These are phyloP conservation scores for Alcedo atthis DNA, from an alignment of 2,797 vertebrate genomes.

Conservation along the genomic window DNA sequence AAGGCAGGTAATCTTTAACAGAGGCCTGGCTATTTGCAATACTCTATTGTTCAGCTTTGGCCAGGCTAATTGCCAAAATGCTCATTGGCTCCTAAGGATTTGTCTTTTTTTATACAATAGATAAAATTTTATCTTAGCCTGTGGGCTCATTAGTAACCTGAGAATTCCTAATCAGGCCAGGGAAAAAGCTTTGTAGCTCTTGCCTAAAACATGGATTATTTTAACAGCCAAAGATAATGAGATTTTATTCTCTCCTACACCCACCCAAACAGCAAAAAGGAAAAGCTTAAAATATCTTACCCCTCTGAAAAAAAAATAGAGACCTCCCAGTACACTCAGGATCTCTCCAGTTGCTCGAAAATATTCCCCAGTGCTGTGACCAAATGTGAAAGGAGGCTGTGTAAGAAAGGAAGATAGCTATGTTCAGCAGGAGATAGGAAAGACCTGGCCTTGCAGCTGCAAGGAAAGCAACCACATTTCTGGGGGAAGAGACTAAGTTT, in stretches of 20 bases:
- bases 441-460: neutral
- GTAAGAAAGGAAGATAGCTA: constrained; percentile 6
- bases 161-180: neutral
- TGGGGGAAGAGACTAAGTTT: neutral
- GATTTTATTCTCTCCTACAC: neutral
- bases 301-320: constrained; percentile 89
- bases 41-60: neutral
- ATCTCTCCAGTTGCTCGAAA: constrained; percentile 85
- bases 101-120: neutral
- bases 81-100: neutral
- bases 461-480: neutral
- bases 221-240: neutral
- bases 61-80: neutral
- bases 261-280: neutral
- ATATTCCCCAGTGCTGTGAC: constrained; percentile 69
- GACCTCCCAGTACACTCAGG: constrained; percentile 80
- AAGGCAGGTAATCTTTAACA: neutral
- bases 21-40: neutral
- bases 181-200: neutral
- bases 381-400: constrained; percentile 81
- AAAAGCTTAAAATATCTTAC: constrained; percentile 76
- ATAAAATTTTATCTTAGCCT: neutral
- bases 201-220: neutral
- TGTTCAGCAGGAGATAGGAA: neutral
- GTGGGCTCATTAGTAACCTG: neutral